These are phyloP conservation scores for Sebastes glaucus DNA, from an alignment of 2,797 vertebrate species.

Conservation along the genomic window DNA sequence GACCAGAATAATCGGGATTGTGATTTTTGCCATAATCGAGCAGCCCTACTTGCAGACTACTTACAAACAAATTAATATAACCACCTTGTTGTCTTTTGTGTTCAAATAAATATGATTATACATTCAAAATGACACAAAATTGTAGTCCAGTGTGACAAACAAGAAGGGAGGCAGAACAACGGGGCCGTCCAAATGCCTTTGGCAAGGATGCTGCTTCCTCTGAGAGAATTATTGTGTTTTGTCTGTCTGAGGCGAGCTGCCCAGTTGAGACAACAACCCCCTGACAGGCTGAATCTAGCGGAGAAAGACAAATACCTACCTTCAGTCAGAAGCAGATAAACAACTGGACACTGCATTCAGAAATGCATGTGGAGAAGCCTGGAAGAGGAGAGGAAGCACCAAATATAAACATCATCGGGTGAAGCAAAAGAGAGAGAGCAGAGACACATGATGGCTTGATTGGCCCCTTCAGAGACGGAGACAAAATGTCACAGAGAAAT, in stretches of 20 bases:
- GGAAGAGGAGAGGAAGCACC: not conserved
- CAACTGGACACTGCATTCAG: slow-evolving; percentile 33
- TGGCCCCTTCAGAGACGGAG: slow-evolving; percentile 41
- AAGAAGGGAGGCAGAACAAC: slow-evolving; percentile 18
- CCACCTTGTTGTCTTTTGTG: not conserved
- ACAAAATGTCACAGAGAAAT: not conserved
- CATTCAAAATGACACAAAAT: slow-evolving; percentile 12
- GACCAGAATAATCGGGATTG: too few relatives aligned
- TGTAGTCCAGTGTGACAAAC: slow-evolving; percentile 1
- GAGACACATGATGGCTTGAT: slow-evolving; percentile 60
- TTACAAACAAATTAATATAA: not conserved
- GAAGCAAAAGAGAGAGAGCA: slow-evolving; percentile 26
- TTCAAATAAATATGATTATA: slow-evolving; percentile 13
- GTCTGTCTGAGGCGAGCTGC: slow-evolving; percentile 38
- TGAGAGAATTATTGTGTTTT: slow-evolving; percentile 53
- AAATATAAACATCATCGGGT: not conserved
- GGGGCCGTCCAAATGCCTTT: slow-evolving; percentile 19
- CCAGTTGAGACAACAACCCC: slow-evolving; percentile 44
- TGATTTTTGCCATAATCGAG: too few relatives aligned
- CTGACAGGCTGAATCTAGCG: slow-evolving; percentile 32
- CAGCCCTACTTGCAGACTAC: not conserved
- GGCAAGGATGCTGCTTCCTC: slow-evolving; percentile 9
- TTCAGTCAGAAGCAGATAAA: slow-evolving; percentile 50
- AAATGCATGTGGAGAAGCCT: slow-evolving; percentile 1
- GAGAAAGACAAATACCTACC: slow-evolving; percentile 38